Evolutionary conservation across 2,888 invertebrate species (phyloP), one percentile per base, ranked within the genome.

Genomic region (Papilio gigon): DNA sequence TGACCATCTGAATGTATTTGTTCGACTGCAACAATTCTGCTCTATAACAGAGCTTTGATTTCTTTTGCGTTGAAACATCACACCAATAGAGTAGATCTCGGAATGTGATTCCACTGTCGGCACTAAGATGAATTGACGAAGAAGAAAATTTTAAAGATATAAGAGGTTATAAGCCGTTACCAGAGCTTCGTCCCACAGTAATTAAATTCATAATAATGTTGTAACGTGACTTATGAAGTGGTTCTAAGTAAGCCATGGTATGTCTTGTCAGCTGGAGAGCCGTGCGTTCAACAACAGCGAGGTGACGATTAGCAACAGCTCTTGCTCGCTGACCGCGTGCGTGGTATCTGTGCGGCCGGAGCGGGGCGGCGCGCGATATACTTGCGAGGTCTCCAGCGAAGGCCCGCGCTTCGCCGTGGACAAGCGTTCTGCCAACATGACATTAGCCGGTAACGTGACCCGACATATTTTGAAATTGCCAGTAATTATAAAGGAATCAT

Each of bases 341-440:
- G 75, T 75, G 44, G 87, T 92, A 78, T 79, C 78, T 4, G 84
- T 91, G 71, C 75, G 82, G 3, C 88, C 88, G 0, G 90, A 90
- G 70, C 78, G 87, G 0, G 92, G 90, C 12, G 84, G 87, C 0
- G 87, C 84, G 11, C 85, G 79, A 74, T 92, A 90, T 68, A 90
- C 89, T n/a, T 92, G 91, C 33, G 92, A 91, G 72, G 92, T 92
- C 0, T 91, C 91, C 72, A 91, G 90, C 64, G 91, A 92, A 69
- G 90, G 88, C 0, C 91, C 91, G 0, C 76, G 92, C 68, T 92
- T 92, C 66, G 91, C 89, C 0, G 90, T 92, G 0, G 89, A 90
- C 53, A 84, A 82, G 72, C 75, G 73, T 56, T 85, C 88, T 0
- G 85, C 88, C 0, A 88, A 90, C 47, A 90, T 92, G 90, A 92